Evolutionary conservation across 2,888 invertebrate species (phyloP).

Genomic region (Erynnis tages): DNA sequence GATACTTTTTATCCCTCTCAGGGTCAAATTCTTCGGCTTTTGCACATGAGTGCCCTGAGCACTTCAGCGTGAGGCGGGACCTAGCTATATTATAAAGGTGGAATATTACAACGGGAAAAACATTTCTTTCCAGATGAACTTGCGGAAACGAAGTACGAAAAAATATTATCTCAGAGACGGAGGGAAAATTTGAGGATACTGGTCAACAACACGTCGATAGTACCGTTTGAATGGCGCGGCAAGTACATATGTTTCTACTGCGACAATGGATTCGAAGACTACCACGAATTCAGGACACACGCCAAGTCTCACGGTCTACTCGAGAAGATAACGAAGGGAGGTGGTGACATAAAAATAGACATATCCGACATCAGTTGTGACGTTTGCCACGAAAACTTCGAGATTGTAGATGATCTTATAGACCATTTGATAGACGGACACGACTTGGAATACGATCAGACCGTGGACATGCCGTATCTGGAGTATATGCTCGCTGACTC

Average conservation of each 20-base stretch:
- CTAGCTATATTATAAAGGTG: background rate
- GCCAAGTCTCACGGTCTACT: conserved; percentile 58
- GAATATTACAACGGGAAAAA: conserved; percentile 49
- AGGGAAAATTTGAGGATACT: conserved; percentile 66
- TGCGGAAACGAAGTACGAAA: conserved; percentile 51
- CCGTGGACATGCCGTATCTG: conserved; percentile 52
- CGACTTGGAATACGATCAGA: conserved; percentile 55
- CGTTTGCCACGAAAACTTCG: conserved; percentile 57
- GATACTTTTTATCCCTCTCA: no score
- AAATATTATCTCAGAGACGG: conserved; percentile 54
- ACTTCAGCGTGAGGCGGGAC: no score
- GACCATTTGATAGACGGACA: conserved; percentile 64
- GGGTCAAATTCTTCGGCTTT: no score
- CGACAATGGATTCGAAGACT: conserved; percentile 41
- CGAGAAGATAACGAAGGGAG: conserved; percentile 49
- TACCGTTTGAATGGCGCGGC: conserved; percentile 73
- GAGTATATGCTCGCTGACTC: conserved; percentile 57
- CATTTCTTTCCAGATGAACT: conserved; percentile 70
- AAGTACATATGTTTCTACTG: conserved; percentile 68
- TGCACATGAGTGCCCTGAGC: no score
- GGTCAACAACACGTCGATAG: conserved; percentile 66
- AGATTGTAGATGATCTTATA: conserved; percentile 49
- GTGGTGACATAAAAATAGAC: conserved; percentile 59
- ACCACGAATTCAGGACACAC: conserved; percentile 60
- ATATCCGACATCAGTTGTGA: conserved; percentile 63